Conservation (phyloP, 2,797 vertebrate species). For the Syngnathus rostellatus region DNA sequence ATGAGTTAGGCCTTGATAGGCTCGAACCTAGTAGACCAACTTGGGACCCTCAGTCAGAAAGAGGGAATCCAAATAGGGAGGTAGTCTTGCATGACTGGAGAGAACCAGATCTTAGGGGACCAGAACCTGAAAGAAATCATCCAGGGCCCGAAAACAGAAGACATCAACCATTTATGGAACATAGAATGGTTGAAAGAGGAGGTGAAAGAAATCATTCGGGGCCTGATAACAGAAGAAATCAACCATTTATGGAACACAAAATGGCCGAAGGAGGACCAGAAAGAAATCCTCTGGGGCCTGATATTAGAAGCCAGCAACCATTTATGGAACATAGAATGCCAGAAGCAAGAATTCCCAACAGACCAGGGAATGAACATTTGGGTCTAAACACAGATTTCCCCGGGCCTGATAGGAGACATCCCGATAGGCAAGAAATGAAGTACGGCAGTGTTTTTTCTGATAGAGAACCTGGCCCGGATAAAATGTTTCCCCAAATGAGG, state of each 20-base stretch:
- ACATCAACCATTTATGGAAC: neutral
- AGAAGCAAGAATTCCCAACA: slow-evolving; percentile 4
- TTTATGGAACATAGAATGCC: no score
- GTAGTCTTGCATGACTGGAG: neutral
- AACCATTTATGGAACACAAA: no score
- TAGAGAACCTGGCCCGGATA: neutral
- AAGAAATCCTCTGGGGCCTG: no score
- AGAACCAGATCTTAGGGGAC: neutral
- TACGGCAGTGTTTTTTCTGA: slow-evolving; percentile 3
- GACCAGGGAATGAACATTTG: slow-evolving; percentile 11
- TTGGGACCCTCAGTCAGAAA: slow-evolving; percentile 1
- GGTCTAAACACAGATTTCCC: slow-evolving; percentile 16
- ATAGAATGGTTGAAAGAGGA: neutral
- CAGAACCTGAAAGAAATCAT: slow-evolving; percentile 19
- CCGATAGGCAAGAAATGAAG: slow-evolving; percentile 8
- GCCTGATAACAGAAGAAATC: no score
- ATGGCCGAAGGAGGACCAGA: no score
- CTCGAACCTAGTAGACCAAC: neutral
- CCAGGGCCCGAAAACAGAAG: neutral
- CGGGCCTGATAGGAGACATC: slow-evolving; percentile 10
- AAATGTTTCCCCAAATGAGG: neutral
- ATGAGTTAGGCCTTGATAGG: neutral
- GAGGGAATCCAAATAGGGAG: neutral
- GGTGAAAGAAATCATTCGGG: no score
- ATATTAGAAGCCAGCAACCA: no score